Conservation (phyloP, 2,888 invertebrate species). For the Macaria notata region DNA sequence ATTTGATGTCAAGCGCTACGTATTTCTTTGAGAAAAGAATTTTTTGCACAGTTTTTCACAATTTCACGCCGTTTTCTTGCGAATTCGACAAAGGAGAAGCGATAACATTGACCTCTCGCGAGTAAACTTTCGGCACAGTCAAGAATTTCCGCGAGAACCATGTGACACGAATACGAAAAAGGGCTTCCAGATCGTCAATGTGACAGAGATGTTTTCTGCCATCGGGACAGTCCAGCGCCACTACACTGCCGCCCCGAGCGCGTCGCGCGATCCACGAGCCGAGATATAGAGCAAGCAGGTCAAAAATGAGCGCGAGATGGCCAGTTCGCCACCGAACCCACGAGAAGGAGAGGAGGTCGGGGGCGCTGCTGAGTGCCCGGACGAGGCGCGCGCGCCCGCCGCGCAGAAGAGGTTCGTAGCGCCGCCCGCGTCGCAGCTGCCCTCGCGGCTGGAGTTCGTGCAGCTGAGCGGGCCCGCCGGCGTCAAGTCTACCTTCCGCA, state of each 20-base stretch:
- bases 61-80: slow-evolving; percentile 54
- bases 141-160: slow-evolving; percentile 75
- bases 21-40: slow-evolving; percentile 74
- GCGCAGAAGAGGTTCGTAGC: slow-evolving; percentile 79
- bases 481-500: slow-evolving; percentile 76
- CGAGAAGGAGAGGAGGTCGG: slow-evolving; percentile 77
- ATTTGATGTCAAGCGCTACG: slow-evolving; percentile 81
- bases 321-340: slow-evolving; percentile 81
- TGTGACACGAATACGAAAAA: slow-evolving; percentile 83
- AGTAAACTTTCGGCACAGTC: slow-evolving; percentile 47
- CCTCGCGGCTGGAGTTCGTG: slow-evolving; percentile 73
- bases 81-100: slow-evolving; percentile 46
- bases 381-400: slow-evolving; percentile 75
- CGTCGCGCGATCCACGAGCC: slow-evolving; percentile 68
- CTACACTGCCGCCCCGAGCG: slow-evolving; percentile 62
- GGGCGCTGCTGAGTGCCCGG: slow-evolving; percentile 60
- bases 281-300: slow-evolving; percentile 74
- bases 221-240: slow-evolving; percentile 74
- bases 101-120: slow-evolving; percentile 40
- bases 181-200: slow-evolving; percentile 80
- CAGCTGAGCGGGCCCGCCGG: slow-evolving; percentile 74
- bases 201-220: slow-evolving; percentile 82
- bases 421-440: slow-evolving; percentile 72
- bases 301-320: slow-evolving; percentile 82
- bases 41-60: slow-evolving; percentile 59